Base-by-base conservation (phyloP, 2,113 vertebrate genomes). In the Silurus asotus region DNA sequence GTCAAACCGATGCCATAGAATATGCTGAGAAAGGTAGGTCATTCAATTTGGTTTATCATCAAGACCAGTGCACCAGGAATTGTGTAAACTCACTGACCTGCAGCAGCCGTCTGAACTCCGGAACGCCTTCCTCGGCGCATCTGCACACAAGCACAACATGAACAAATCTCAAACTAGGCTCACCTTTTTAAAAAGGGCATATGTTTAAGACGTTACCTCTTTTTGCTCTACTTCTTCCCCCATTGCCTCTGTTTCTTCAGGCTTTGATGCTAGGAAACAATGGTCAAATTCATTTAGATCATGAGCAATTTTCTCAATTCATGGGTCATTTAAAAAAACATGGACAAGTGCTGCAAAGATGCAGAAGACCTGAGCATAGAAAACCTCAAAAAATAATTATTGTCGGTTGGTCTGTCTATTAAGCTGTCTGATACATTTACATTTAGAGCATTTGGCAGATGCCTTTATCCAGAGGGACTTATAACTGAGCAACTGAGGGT, bases 221-320 rank as follows among this genome's bases (percentile, higher is more conserved):
- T 88, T 87, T 53, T 61, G 80, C 28, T 78, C 81, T 59, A 65
- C 49, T 45, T 90, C 88, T 77, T 84, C 84, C 25, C 10, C 81
- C 8, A 59, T 78, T 49, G 89, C 14, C 49, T 91, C 91, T 23
- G 82, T 90, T 8, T 80, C 83, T 37, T 92, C 90, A 15, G 80
- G 49, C 20, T 83, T 89, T 20, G 82, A 84, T 61, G 84, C 87
- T 89, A 45, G 37, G 11, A 48, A 56, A 74, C 19, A 53, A 4
- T 2, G 8, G 10, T 49, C 65, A 49, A 49, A 0, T 19, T 70
- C 15, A 55, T 37, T 82, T 56, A 56, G 51, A 74, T 59, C 0
- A 78, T 19, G 7, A 0, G 8, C 37, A 78, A 9, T 56, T 28
- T 56, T 78, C 25, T 5, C 7, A 58, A 48, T 23, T 23, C 72